Base-by-base conservation (phyloP, 92 coral and sea anemone genomes). In the Zoanthus sansibaricus region DNA sequence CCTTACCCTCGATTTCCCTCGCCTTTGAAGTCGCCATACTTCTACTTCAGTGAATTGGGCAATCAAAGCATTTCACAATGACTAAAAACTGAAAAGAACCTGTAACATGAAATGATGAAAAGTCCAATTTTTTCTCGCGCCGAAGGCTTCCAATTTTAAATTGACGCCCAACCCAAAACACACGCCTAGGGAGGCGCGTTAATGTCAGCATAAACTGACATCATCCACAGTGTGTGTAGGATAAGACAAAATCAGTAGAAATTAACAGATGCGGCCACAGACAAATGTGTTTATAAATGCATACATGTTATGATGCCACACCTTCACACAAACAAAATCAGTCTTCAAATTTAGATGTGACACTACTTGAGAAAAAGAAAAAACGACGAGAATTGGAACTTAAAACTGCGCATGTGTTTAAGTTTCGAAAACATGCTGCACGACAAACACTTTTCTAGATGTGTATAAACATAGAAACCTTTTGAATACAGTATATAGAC, bases 1-100 rank as follows among this genome's bases (percentile, higher is more conserved):
- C 98, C 25, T 85, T 93, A 9, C 98, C 98, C n/a, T 94, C 98
- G 59, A 94, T 92, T 76, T 89, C 89, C 17, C 98, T 82, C 74
- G 61, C 69, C 37, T 78, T 82, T 73, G 93, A 91, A 42, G 83
- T 82, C 69, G 95, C 95, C 97, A 94, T 94, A 75, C 67, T 45
- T 78, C 31, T 31, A 25, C 6, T 44, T 74, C 30, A 18, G 55
- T 64, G 55, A 66, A 10, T 18, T 61, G n/a, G 32, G 42, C 42
- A 44, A 80, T 15, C 45, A 64, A 64, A 13, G 47, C 85, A 80
- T 80, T 46, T 20, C 66, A 46, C 15, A 30, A 55, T 18, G 51
- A 25, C 12, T 14, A 45, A 44, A 80, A 1, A 47, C 75, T 14
- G 25, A 49, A 64, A 66, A 14, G 17, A 32, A 20, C 21, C 46